Conservation (phyloP, 2,113 vertebrate species). For the Oenanthe melanoleuca region DNA sequence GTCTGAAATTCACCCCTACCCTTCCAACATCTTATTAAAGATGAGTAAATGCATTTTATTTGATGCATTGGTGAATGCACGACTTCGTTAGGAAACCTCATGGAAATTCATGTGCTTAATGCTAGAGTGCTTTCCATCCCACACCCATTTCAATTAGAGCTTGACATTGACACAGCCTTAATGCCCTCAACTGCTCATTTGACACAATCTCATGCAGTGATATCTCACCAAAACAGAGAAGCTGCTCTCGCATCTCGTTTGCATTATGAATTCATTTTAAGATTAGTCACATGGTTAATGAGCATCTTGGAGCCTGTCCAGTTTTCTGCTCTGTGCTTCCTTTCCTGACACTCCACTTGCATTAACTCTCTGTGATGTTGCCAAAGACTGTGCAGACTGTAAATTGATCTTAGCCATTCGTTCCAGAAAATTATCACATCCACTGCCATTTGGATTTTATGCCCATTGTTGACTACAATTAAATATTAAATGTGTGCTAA, state of each 20-base stretch:
- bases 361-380: slow-evolving; percentile 60
- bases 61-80: slow-evolving; percentile 33
- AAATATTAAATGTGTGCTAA: slow-evolving; percentile 51
- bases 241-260: slow-evolving; percentile 63
- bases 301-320: slow-evolving; percentile 68
- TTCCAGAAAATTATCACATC: slow-evolving; percentile 67
- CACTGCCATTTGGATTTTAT: slow-evolving; percentile 47
- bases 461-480: slow-evolving; percentile 49
- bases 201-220: slow-evolving; percentile 60
- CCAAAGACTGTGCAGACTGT: slow-evolving; percentile 28
- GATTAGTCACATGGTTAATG: slow-evolving; percentile 72
- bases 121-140: slow-evolving; percentile 56
- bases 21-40: slow-evolving; percentile 19
- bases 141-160: slow-evolving; percentile 72
- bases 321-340: slow-evolving; percentile 39
- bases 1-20: neutral
- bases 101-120: slow-evolving; percentile 75
- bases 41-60: slow-evolving; percentile 33
- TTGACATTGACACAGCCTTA: slow-evolving; percentile 65
- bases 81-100: slow-evolving; percentile 58
- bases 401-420: slow-evolving; percentile 64
- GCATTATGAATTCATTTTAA: slow-evolving; percentile 72
- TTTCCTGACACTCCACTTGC: slow-evolving; percentile 19
- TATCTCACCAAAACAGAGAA: slow-evolving; percentile 74
- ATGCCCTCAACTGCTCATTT: slow-evolving; percentile 35